These are phyloP conservation scores for Sminthurides bifidus DNA, from an alignment of 1,140 invertebrate genomes.

Conservation along the genomic window DNA sequence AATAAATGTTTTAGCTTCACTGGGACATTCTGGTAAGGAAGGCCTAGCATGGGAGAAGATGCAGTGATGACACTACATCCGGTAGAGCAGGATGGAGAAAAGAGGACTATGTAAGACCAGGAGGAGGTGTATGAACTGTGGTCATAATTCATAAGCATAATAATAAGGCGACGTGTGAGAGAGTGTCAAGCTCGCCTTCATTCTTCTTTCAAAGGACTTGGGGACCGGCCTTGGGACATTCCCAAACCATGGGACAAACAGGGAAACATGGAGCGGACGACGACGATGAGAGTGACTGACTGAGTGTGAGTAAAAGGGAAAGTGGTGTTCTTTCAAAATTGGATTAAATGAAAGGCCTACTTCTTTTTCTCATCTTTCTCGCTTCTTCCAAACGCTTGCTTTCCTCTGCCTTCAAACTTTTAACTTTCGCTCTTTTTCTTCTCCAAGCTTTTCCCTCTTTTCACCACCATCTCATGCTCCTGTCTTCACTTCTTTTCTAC, in stretches of 20 bases:
- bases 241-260: too few relatives aligned
- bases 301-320: conserved; percentile 15
- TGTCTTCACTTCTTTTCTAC: not conserved
- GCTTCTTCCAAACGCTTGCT: too few relatives aligned
- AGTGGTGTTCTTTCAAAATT: conserved; percentile 14
- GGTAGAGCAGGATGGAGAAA: not conserved
- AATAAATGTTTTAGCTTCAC: too few relatives aligned
- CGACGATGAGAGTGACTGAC: not conserved
- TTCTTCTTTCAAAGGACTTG: too few relatives aligned
- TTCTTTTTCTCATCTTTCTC: not conserved
- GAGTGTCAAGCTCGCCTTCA: too few relatives aligned
- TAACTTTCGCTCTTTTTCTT: not conserved
- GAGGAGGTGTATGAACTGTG: conserved; percentile 2
- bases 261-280: too few relatives aligned
- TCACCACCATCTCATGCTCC: not conserved
- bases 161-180: conserved; percentile 2
- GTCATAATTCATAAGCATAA: conserved; percentile 10
- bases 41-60: too few relatives aligned
- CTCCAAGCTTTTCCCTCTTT: not conserved
- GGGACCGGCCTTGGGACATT: too few relatives aligned
- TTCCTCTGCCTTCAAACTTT: not conserved
- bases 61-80: too few relatives aligned
- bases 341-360: conserved; percentile 6
- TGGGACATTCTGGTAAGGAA: too few relatives aligned
- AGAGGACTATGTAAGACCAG: not conserved